Base-by-base conservation (phyloP, 1,140 invertebrate genomes). In the Centruroides sculpturatus region DNA sequence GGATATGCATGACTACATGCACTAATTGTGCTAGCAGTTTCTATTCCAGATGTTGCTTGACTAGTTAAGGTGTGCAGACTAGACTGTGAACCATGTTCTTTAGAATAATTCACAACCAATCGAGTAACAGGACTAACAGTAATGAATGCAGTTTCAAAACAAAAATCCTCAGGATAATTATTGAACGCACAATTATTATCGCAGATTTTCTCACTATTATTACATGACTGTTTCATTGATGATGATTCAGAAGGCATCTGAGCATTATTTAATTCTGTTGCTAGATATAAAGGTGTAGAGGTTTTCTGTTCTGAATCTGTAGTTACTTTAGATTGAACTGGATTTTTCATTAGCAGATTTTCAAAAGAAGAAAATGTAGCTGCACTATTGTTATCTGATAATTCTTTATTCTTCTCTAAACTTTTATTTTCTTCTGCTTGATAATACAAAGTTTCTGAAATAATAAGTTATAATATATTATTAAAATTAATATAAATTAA, bases 81-180 rank as follows among this genome's bases (percentile, higher is more conserved):
- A 34, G 53, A 55, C 13, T 36, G 56, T 5, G 36, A 13, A n/a
- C 35, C 41, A 11, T 34, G n/a, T n/a, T 13, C 10, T 12, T 13
- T 12, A 54, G 50, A 8, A 23, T 61, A 48, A 13, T 66, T 59
- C 9, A 69, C 56, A 35, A 71, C 58, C 11, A 71, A 63, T 59
- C 67, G 55, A 12, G 70, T 71, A 3, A 70, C 55, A 13, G 75
- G 74, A 57, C 69, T 68, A 52, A 71, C 70, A 46, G 72, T 70
- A 11, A 69, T 72, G 64, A 76, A 76, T 12, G 72, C 73, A 6
- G 74, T 75, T 68, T 76, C 75, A 64, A 69, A 76, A 59, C 71
- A 72, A 36, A 68, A 66, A 54, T 69, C 36, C 10, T 56, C 56
- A 35, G 66, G 63, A 36, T 64, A 61, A 47, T 65, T 57, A 55